phyloP scores from a whole-genome alignment of 2,888 invertebrate genomes.

The Tetranychus truncatus region DNA sequence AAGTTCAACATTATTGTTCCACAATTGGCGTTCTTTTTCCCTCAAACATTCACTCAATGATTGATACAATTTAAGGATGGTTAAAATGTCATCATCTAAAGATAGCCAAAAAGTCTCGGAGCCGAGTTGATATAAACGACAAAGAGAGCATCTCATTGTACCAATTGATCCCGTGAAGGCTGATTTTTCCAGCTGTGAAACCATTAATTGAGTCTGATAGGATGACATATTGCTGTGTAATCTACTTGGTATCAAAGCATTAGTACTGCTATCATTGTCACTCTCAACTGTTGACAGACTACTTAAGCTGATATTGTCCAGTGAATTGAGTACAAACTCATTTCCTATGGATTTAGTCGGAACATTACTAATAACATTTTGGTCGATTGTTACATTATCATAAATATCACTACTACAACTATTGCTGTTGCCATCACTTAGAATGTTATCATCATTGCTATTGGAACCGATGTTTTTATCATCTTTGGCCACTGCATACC shows the following conservation, averaged over 20 bases:
- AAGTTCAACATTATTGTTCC: not conserved
- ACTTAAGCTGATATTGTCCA: not conserved
- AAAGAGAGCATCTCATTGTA: not conserved
- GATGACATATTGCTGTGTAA: not conserved
- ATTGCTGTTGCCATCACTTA: too few relatives aligned
- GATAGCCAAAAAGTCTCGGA: not conserved
- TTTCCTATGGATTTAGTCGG: not conserved
- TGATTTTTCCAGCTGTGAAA: not conserved
- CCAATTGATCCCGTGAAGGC: not conserved
- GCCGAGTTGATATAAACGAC: not conserved
- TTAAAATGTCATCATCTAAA: not conserved
- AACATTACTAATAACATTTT: not conserved
- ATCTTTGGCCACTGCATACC: not conserved
- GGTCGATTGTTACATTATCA: too few relatives aligned
- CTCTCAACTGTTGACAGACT: not conserved
- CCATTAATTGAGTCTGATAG: not conserved
- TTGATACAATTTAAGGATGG: not conserved
- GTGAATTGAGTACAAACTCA: not conserved
- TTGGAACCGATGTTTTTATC: not conserved
- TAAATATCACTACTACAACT: too few relatives aligned
- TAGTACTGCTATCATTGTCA: not conserved
- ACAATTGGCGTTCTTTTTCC: not conserved
- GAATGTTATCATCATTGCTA: too few relatives aligned
- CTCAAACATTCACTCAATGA: not conserved
- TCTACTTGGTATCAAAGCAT: not conserved